Base-by-base conservation (phyloP, 2,113 vertebrate genomes). In the Thermophis baileyi region DNA sequence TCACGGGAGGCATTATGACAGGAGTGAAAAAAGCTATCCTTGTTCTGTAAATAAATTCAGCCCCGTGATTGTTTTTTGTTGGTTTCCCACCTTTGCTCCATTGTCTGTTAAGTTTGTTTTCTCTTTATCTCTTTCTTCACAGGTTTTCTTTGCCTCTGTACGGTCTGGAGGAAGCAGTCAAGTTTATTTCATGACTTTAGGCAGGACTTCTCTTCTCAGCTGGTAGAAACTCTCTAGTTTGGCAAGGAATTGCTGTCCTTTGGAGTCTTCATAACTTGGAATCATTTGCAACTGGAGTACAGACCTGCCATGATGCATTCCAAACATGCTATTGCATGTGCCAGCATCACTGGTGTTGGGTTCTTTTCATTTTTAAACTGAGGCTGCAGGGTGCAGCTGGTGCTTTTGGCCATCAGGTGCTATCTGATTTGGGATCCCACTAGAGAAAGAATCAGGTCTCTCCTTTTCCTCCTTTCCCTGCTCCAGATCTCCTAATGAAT, bases 111-210 rank as follows among this genome's bases (percentile, higher is more conserved):
- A 60, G 5, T 74, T 87, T 85, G 1, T 57, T 74, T 50, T 69
- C 89, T 60, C 88, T 57, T n/a, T 85, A 0, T 89, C 50, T 89
- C 92, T 89, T 93, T 3, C 89, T 91, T 51, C 0, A 0, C 97
- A 99, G 99, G 99, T 99, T 93, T 99, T 99, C 97, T 99, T 99
- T 85, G 99, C 99, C 91, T 99, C 99, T 0, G 99, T 99, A 55
- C 98, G 99, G 46, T 99, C 99, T 1, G 99, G 99, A 92, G 99
- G 99, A 96, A 99, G 99, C 97, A 99, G 99, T 97, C 99, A 99
- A 98, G 99, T 99, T 87, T 99, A 99, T 98, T 99, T 99, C 97
- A 99, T 99, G 99, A 99, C 99, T 91, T 97, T 99, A 96, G 99
- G 99, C 91, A 98, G 99, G 97, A 99, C 99, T 97, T 99, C 99